Evolutionary conservation across 2,888 invertebrate species (phyloP), one percentile per base, ranked within the genome.

Genomic region (Pollenia labialis): DNA sequence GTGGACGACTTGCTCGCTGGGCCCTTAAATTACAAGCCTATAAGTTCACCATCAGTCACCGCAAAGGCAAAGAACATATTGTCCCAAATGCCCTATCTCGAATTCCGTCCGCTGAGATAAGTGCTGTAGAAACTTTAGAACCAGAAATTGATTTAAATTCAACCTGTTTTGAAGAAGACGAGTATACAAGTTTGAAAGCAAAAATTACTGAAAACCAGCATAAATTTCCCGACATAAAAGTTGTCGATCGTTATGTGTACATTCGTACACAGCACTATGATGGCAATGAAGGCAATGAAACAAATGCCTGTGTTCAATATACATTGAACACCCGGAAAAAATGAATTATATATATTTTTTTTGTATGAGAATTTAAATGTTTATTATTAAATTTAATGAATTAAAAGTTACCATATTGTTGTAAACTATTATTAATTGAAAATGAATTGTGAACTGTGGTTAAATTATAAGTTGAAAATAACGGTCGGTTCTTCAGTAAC

Each of bases 61-160:
- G 85, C 0, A 79, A 84, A 12, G 74, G 79, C 0, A 79, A 74
- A 40, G 74, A 84, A 3, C 44, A 84, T 32, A 12, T 84, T 10
- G 77, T 72, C 32, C 56, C 12, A 11, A 54, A 40, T 71, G 71
- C 16, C 14, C 12, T 71, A 3, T 40, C 52, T 1, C 11, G 40
- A 18, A 16, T 54, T 44, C 2, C 42, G 4, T 32, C 32, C 32
- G 32, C 32, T 32, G 32, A 32, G 32, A 32, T 32, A 32, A 32
- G 32, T 32, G 32, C 32, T 32, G 32, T 32, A 32, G 32, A 2
- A 11, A 11, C 42, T 4, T 12, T 16, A 9, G 64, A 23, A n/a
- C 82, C 79, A 0, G 84, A 68, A 74, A 58, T 79, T 14, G 74
- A 68, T 14, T 14, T 79, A 14, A 11, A 50, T 52, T 79, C 79